These are phyloP conservation scores for Zeugodacus cucurbitae DNA, from an alignment of 1,140 invertebrate genomes.

Conservation along the genomic window DNA sequence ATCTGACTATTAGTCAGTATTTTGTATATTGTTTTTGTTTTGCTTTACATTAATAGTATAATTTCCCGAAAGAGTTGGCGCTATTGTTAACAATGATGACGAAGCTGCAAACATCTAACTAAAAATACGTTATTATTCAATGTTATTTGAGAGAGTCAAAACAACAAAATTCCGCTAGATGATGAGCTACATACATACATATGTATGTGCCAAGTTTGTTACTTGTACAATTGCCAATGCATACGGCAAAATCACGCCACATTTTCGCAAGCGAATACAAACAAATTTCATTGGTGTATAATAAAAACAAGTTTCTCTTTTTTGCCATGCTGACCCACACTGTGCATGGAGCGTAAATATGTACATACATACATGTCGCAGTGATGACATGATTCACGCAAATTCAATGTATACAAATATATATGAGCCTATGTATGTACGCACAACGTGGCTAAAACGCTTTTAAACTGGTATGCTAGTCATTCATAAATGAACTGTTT, in stretches of 20 bases:
- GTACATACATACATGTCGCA: background rate
- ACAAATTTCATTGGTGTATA: background rate
- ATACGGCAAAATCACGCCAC: background rate
- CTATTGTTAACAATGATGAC: background rate
- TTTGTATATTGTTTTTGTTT: background rate
- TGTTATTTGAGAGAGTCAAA: background rate
- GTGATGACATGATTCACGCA: background rate
- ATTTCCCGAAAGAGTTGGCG: background rate
- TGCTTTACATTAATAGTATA: background rate
- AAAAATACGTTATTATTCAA: slow-evolving; percentile 23
- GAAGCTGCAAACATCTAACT: background rate
- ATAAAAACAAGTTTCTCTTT: slow-evolving; percentile 33
- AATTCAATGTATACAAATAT: background rate
- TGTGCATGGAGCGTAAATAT: background rate
- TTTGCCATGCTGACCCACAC: slow-evolving; percentile 14
- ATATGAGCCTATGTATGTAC: background rate
- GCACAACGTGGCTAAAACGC: background rate
- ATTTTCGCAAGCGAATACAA: background rate
- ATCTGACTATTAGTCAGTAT: background rate
- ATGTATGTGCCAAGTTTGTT: background rate
- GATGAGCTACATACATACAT: too few relatives aligned
- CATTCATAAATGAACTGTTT: background rate
- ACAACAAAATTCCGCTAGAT: background rate
- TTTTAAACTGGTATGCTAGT: background rate
- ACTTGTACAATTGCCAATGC: background rate